Evolutionary conservation across 2,797 vertebrate genomes (phyloP), one percentile per base, ranked within the genome.

Genomic region (Chrysocyon brachyurus): DNA sequence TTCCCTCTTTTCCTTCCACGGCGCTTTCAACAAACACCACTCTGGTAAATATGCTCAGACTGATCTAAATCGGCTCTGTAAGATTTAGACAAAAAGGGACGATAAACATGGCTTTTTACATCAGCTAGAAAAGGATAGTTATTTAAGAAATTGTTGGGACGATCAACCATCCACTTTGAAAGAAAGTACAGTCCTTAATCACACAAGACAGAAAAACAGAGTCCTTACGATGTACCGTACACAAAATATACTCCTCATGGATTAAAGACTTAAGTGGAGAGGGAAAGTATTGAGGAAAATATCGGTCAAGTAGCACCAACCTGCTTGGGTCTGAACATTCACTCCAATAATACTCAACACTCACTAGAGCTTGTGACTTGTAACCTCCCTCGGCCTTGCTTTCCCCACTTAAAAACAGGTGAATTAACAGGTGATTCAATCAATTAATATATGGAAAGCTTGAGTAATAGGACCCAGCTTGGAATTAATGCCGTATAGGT

Each of bases 251-350:
- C 2, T 46, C 26, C 79, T 68, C 14, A 2, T 5, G 19, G n/a
- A 66, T 75, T 36, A 28, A 73, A 92, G 46, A 59, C 16, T 3
- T 31, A 28, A 63, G 7, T 0, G 0, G 24, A 33, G 33, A 26
- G 16, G 33, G 12, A 9, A 22, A 0, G 24, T 28, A 36, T 4
- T 57, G 70, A 82, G 77, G 85, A 89, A 93, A 72, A 72, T 8
- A 24, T 8, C 1, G 11, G 4, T 2, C 59, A 40, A 31, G 31
- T 2, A 8, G 9, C 0, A 1, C 12, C 86, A 19, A 8, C 9
- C 49, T 24, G 33, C 70, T n/a, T 49, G 49, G 46, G 15, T 26
- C 12, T 36, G 28, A 56, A 22, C 24, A 17, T n/a, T 0, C 14
- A 61, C 31, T 24, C 33, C 31, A 36, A 31, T 14, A 49, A 46